Percentiles rank a stretch among this genome's conserved stretches.
phyloP scores from a whole-genome alignment of 1,140 invertebrate genomes.

The Formica exsecta region DNA sequence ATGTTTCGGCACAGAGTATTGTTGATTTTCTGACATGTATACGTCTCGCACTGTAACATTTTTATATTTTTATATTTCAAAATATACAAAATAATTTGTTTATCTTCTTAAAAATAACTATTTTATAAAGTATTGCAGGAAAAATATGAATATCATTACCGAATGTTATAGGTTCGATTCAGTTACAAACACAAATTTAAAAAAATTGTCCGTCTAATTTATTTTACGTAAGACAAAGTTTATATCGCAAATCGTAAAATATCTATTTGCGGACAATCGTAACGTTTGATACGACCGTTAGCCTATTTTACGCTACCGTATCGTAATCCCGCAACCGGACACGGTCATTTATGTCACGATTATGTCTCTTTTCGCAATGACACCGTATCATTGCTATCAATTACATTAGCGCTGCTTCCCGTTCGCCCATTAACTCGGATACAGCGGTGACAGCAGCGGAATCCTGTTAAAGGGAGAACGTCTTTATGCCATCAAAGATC shows the following conservation, averaged over 20 bases:
- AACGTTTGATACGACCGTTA: constrained; percentile 16
- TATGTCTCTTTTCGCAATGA: constrained; percentile 34
- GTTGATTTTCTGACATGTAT: background rate
- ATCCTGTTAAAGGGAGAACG: constrained; percentile 69
- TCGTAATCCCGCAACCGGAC: constrained; percentile 24
- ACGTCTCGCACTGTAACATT: background rate
- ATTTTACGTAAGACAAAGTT: background rate
- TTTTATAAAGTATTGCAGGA: background rate
- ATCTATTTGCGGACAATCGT: constrained; percentile 9
- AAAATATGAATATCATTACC: background rate
- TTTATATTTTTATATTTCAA: background rate
- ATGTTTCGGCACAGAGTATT: background rate
- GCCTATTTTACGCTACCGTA: constrained; percentile 23
- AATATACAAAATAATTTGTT: background rate
- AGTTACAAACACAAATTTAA: background rate
- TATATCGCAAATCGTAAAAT: constrained; percentile 3
- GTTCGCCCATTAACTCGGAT: constrained; percentile 33
- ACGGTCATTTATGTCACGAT: constrained; percentile 28
- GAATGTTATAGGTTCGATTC: background rate
- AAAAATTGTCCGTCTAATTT: background rate
- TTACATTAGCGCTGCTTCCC: constrained; percentile 30
- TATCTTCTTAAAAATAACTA: background rate
- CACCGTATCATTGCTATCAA: constrained; percentile 42
- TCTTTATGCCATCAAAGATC: constrained; percentile 65
- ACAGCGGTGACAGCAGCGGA: constrained; percentile 10